Percentiles rank a stretch among this genome's conserved stretches.
Evolutionary conservation across 2,113 vertebrate species (phyloP).

Genomic region (Bujurquina vittata): DNA sequence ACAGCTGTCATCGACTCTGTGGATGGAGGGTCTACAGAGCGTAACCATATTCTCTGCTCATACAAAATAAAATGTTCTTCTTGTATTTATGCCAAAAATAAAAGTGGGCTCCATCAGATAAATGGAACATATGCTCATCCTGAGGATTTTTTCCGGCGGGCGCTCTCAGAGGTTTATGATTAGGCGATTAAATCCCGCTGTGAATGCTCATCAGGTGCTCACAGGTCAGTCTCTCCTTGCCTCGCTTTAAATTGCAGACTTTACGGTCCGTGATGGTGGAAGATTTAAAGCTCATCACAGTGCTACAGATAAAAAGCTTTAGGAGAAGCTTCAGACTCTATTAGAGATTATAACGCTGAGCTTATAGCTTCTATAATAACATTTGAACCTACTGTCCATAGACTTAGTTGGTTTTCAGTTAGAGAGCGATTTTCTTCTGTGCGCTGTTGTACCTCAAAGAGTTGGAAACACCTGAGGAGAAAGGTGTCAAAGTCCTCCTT

Average conservation of each 20-base stretch:
- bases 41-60: background rate
- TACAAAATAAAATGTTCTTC: background rate
- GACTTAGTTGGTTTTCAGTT: background rate
- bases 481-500: background rate
- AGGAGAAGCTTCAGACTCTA: background rate
- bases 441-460: background rate
- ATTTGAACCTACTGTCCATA: background rate
- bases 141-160: background rate
- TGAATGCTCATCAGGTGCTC: slow-evolving; percentile 15
- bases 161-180: background rate
- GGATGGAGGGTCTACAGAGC: background rate
- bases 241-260: slow-evolving; percentile 18
- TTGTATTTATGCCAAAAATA: background rate
- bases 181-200: slow-evolving; percentile 3
- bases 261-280: background rate
- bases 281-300: slow-evolving; percentile 9
- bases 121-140: background rate
- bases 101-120: background rate
- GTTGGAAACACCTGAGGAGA: background rate
- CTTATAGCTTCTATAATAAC: background rate
- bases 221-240: background rate
- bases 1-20: slow-evolving; percentile 5
- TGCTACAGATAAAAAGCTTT: slow-evolving; percentile 21
- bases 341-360: slow-evolving; percentile 12
- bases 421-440: background rate